Percentiles rank a stretch among this genome's conserved stretches.
Evolutionary conservation across 2,797 vertebrate genomes (phyloP).

Genomic region (Girardinus metallicus): DNA sequence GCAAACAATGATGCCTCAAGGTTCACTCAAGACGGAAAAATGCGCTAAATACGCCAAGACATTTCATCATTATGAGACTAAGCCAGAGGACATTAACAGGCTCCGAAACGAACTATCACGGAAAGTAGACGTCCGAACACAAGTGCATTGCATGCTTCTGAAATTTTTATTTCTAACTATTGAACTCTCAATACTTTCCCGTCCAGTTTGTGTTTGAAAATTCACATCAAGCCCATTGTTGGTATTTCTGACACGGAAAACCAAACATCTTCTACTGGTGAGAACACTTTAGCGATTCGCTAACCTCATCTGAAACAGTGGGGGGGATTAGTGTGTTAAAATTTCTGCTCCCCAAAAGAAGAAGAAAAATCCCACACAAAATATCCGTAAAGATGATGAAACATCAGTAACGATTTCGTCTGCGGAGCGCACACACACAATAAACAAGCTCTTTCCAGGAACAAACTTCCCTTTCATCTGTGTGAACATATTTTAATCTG

Average conservation of each 20-base stretch:
- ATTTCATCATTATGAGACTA: not conserved
- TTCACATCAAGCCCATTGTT: not conserved
- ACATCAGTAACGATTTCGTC: not conserved
- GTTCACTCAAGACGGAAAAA: not conserved
- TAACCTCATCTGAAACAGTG: not conserved
- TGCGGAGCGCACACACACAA: not conserved
- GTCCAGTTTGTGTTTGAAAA: not conserved
- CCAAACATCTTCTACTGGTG: not conserved
- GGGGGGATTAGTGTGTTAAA: not conserved
- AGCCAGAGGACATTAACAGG: not conserved
- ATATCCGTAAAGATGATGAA: not conserved
- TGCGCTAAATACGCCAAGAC: not conserved
- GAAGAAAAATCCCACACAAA: not conserved
- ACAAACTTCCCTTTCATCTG: slow-evolving; percentile 6
- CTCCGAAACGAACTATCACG: not conserved
- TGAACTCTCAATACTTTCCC: not conserved
- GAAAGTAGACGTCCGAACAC: not conserved
- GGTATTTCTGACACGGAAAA: not conserved
- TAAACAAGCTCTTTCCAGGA: not conserved
- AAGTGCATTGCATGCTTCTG: not conserved
- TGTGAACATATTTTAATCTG: not conserved
- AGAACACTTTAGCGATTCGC: not conserved
- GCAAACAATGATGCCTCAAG: not conserved
- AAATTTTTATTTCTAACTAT: not conserved
- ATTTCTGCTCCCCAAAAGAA: not conserved